Base-by-base conservation (phyloP, 2,888 invertebrate species). In the Baccha elongata region DNA sequence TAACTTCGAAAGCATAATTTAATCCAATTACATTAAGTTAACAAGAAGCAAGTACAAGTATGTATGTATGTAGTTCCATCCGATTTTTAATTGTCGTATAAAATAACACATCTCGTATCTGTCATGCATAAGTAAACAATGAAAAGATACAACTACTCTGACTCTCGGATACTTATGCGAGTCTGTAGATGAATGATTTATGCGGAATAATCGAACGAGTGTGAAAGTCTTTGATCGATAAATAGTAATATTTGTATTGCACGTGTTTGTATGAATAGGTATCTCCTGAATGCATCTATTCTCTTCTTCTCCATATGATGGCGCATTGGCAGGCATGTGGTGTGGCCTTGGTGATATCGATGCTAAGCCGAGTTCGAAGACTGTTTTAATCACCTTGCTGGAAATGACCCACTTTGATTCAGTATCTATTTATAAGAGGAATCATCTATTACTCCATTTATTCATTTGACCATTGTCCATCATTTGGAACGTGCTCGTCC, bases 161-260 rank as follows among this genome's bases (percentile, higher is more conserved):
- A n/a, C n/a, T n/a, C n/a, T n/a, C n/a, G n/a, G n/a, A n/a, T n/a
- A n/a, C n/a, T n/a, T n/a, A n/a, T n/a, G n/a, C n/a, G 53, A 53
- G 35, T 53, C 53, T 11, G 62, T 48, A 26, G 19, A 40, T 26
- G 6, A 29, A 15, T 26, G 15, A 68, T 32, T 48, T 71, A 29
- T 64, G 44, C 48, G 58, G 11, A 52, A 60, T 52, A 72, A 46
- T 67, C 69, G 8, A 75, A 71, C 40, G 68, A 80, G 64, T 42
- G 74, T 65, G 80, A 80, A 80, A 80, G 80, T 75, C 68, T 60
- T 68, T 13, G 40, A 73, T 62, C 58, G 64, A 68, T 69, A 50
- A 58, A 37, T 17, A 44, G 21, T 26, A 13, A 60, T 48, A 64
- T 37, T 52, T 32, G 60, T 67, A 23, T 48, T 17, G 15, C 21